These are phyloP conservation scores for Melanostigma gelatinosum DNA, from an alignment of 2,113 vertebrate species.

Conservation along the genomic window DNA sequence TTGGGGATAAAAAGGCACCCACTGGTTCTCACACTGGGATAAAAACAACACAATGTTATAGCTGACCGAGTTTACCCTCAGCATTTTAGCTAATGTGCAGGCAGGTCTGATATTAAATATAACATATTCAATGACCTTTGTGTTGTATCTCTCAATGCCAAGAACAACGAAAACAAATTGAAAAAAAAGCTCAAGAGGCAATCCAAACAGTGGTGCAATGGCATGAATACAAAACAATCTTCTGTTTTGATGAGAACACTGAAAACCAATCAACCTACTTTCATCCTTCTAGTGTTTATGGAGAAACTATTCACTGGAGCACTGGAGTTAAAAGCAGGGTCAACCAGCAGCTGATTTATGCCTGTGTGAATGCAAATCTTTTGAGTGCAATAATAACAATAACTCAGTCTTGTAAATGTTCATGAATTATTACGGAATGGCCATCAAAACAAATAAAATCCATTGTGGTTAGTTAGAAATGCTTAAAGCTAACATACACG, in stretches of 20 bases:
- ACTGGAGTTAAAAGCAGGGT: slow-evolving; percentile 25
- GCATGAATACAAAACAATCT: slow-evolving; percentile 32
- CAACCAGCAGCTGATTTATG: slow-evolving; percentile 34
- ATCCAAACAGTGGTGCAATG: slow-evolving; percentile 18
- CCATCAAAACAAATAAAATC: slow-evolving; percentile 2
- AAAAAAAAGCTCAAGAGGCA: slow-evolving; percentile 4
- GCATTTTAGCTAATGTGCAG: neutral
- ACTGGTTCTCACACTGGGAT: slow-evolving; percentile 22
- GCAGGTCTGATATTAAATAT: slow-evolving; percentile 2
- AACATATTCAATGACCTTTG: slow-evolving; percentile 21
- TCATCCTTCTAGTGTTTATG: slow-evolving; percentile 19
- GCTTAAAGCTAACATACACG: slow-evolving; percentile 12
- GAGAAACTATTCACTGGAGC: slow-evolving; percentile 6
- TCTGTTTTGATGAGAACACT: slow-evolving; percentile 29
- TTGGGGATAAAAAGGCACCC: slow-evolving; percentile 28
- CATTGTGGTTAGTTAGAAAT: neutral
- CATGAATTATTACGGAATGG: slow-evolving; percentile 4
- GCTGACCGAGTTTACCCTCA: neutral
- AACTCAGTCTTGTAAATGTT: slow-evolving; percentile 8
- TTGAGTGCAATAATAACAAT: slow-evolving; percentile 6
- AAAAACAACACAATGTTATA: slow-evolving; percentile 8
- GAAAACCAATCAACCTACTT: slow-evolving; percentile 39
- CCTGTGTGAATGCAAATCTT: slow-evolving; percentile 19
- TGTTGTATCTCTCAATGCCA: slow-evolving; percentile 34
- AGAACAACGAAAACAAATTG: slow-evolving; percentile 46